These are phyloP conservation scores for Sturnus vulgaris DNA, from an alignment of 2,113 vertebrate genomes.

Conservation along the genomic window DNA sequence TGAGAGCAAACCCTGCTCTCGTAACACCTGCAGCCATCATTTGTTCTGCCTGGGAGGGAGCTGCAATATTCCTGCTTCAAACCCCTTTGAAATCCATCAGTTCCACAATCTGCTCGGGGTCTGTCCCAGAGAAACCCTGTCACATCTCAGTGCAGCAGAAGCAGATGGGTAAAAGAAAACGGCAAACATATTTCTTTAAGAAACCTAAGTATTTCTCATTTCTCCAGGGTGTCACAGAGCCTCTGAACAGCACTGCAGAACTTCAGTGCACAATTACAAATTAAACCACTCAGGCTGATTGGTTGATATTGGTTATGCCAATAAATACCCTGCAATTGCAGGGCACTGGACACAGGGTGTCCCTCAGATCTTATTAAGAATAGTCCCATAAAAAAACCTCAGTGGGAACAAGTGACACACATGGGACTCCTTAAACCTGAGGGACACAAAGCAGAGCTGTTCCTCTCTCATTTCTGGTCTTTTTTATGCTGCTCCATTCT, in stretches of 20 bases:
- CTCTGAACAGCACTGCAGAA: background rate
- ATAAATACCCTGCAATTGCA: fast-evolving
- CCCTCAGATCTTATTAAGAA: background rate
- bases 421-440: background rate
- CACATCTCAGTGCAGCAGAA: background rate
- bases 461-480: background rate
- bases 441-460: background rate
- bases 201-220: background rate
- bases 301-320: no score
- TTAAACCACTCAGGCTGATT: background rate
- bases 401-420: background rate
- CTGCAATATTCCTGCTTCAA: background rate
- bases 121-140: background rate
- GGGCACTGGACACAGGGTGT: background rate
- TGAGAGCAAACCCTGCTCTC: background rate
- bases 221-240: background rate
- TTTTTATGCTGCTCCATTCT: background rate
- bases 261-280: background rate
- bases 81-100: background rate
- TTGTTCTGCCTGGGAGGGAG: background rate
- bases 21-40: background rate
- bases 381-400: background rate
- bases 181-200: background rate
- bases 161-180: background rate
- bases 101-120: background rate